These are phyloP conservation scores for Macrostomum cliftonense DNA, from an alignment of 2,888 invertebrate genomes.

Conservation along the genomic window DNA sequence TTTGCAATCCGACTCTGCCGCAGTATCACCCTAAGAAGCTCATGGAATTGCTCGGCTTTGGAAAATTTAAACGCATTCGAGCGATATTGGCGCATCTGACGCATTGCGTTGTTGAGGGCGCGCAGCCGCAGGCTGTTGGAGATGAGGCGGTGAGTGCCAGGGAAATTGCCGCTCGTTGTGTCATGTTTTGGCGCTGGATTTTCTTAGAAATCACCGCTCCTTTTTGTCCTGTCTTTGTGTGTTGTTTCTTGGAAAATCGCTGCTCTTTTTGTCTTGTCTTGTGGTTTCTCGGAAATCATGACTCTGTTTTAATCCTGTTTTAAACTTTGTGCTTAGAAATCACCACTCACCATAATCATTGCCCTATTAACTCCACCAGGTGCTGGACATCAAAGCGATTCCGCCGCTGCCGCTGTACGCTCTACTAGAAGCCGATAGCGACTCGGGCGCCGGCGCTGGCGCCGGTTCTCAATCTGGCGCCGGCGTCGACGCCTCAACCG, in stretches of 20 bases:
- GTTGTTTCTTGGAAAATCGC: too few relatives aligned
- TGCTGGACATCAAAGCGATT: constrained; percentile 82
- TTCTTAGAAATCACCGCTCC: too few relatives aligned
- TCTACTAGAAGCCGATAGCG: constrained; percentile 65
- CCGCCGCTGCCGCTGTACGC: constrained; percentile 92
- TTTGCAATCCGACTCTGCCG: constrained; percentile 87
- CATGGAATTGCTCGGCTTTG: constrained; percentile 91
- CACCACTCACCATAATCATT: too few relatives aligned
- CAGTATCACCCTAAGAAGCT: constrained; percentile 97
- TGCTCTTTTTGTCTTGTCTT: too few relatives aligned
- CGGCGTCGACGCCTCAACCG: not conserved
- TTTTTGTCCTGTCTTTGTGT: too few relatives aligned
- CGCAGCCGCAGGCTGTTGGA: constrained; percentile 15
- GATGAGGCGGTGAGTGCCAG: constrained; percentile 11
- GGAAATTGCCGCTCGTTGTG: constrained; percentile 8
- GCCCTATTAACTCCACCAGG: constrained; percentile 1
- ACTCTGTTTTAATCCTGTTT: too few relatives aligned
- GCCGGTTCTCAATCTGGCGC: constrained; percentile 54
- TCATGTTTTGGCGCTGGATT: constrained; percentile 3
- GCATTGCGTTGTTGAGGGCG: constrained; percentile 44
- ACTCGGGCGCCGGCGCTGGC: constrained; percentile 55
- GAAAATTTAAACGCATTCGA: constrained; percentile 84
- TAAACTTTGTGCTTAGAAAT: too few relatives aligned
- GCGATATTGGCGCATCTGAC: constrained; percentile 90
- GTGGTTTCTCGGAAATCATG: too few relatives aligned